Evolutionary conservation across 2,888 invertebrate genomes (phyloP), one percentile per base, ranked within the genome.

Genomic region (Mycalesis mineus): DNA sequence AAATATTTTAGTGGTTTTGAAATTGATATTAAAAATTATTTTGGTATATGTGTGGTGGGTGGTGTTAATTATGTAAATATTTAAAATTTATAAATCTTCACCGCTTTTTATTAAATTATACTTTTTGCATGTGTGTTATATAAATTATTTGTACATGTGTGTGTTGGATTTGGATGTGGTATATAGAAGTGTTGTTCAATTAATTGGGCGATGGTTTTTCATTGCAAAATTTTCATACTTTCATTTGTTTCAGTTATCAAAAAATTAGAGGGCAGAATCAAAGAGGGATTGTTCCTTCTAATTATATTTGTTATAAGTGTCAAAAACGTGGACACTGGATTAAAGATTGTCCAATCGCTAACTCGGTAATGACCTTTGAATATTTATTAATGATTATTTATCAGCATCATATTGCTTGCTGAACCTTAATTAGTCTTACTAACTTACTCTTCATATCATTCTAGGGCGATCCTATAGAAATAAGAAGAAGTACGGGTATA

Each of bases 271-370:
- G 96, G 58, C 95, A 96, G 52, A 95, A 95, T 81, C 97, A 97
- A 89, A 92, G 94, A 70, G 98, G 98, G 29, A 93, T 94, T 69
- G 97, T 98, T 17, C 98, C 98, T 55, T 83, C 94, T n/a, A 94
- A 94, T 75, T 99, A 99, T 84, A 92, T 95, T 49, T 99, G 99
- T 84, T 96, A 95, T 78, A 96, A 96, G 82, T 99, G 99, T 85
- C 95, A 96, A 72, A 95, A 97, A 80, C 93, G 94, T 60, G 99
- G 99, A 1, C 99, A 99, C 85, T 99, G 97, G 97, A 98, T 98
- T 67, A 97, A 96, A 82, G 96, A 98, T 82, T 99, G 99, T 80
- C 97, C 98, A 7, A 84, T 93, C 63, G 92, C 92, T 49, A 88
- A 91, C 65, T 76, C 79, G 58, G 88, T 88, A 78, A 70, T 17